Evolutionary conservation across 2,113 vertebrate species (phyloP), one percentile per base, ranked within the genome.

Genomic region (Takifugu flavidus): DNA sequence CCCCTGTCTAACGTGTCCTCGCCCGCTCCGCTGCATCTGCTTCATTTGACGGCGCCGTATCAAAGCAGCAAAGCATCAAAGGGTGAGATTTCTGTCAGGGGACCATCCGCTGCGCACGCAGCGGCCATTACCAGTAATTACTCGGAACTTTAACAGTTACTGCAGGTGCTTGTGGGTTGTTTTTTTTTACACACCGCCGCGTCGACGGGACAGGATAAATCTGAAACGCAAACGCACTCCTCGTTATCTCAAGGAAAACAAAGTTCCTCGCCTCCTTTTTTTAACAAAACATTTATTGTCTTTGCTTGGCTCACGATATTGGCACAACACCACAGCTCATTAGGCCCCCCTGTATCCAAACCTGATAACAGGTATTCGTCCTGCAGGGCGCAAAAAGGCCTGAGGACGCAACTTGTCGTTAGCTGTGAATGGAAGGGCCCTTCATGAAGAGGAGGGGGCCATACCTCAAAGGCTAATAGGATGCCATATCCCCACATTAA

Each of bases 11-110:
- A 83, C 82, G 86, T 81, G 62, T 82, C 79, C 80, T 80, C 72
- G 60, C 74, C 82, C 75, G 82, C 72, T 72, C 70, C 56, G 68
- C 78, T 77, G 81, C 82, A 79, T 81, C 80, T 77, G 82, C 78
- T 91, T 85, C 75, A 88, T 96, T 96, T 95, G 93, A 95, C 94
- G 95, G 96, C 93, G 94, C 94, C 93, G 93, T 95, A 96, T 97
- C 95, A 98, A 96, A 96, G 95, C 94, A 94, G 67, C 68, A 91
- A 90, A 92, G 92, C 94, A 95, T 96, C 94, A 96, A 96, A 97
- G 93, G 94, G 89, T 88, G 89, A 93, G 91, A 93, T 95, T 94
- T 94, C 91, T 93, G 95, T 92, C 89, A 64, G 94, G 93, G 91
- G 89, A 90, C 91, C 85, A 89, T 84, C 74, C 25, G 58, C 86